A percentile compares a stretch with the other conserved stretches of the same genome.
These are phyloP conservation scores for Aporophyla nigra DNA, from an alignment of 2,888 invertebrate species.

Conservation along the genomic window DNA sequence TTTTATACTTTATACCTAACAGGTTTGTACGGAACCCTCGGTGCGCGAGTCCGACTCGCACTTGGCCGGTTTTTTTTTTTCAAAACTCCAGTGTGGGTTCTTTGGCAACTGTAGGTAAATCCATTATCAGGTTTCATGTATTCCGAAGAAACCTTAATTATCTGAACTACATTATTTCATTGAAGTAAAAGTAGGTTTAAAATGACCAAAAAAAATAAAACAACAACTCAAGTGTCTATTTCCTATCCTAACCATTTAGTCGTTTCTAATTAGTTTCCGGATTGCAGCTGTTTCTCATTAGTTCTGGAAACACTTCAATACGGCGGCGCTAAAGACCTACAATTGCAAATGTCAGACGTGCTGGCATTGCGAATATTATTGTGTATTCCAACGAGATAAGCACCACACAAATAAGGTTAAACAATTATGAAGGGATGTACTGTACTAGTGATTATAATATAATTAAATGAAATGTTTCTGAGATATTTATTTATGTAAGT, in stretches of 20 bases:
- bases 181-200: no score
- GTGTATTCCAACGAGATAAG: not conserved
- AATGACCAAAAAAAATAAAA: not conserved
- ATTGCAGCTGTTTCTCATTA: constrained; percentile 29
- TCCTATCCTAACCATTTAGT: not conserved
- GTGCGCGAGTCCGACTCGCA: no score
- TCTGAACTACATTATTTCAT: not conserved
- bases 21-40: no score
- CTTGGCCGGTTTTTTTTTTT: no score
- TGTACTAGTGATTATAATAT: not conserved
- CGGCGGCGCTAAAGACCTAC: constrained; percentile 11
- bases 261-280: constrained; percentile 8
- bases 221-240: no score
- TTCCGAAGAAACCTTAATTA: not conserved
- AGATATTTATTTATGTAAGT: no score
- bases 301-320: constrained; percentile 15
- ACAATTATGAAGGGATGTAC: not conserved
- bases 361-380: constrained; percentile 9
- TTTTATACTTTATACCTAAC: no score
- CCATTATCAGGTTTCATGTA: not conserved
- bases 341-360: constrained; percentile 45
- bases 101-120: no score
- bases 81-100: no score
- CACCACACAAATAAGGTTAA: not conserved
- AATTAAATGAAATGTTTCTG: no score